phyloP scores from a whole-genome alignment of 2,113 vertebrate genomes.

The Centrocercus urophasianus region DNA sequence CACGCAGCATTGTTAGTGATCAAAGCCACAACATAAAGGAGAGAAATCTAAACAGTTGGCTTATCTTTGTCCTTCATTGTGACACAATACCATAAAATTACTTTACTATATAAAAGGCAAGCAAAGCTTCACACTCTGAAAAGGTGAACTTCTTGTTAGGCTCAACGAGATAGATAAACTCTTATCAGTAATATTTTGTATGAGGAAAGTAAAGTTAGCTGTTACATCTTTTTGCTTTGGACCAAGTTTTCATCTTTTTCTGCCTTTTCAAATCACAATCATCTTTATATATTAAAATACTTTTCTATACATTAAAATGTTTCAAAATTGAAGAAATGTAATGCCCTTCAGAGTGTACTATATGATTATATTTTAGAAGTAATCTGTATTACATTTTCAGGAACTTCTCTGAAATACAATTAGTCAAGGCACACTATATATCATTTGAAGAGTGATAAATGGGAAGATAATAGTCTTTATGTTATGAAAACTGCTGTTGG shows the following conservation, averaged over 20 bases:
- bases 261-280: neutral
- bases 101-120: slow-evolving; percentile 71
- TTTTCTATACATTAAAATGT: no score
- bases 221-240: neutral
- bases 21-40: slow-evolving; percentile 87
- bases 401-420: neutral
- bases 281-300: neutral
- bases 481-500: neutral
- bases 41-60: slow-evolving; percentile 85
- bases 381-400: neutral
- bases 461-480: neutral
- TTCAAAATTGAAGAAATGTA: neutral
- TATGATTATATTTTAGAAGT: neutral
- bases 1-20: slow-evolving; percentile 87
- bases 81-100: slow-evolving; percentile 81
- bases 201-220: slow-evolving; percentile 12
- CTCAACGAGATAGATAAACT: slow-evolving; percentile 46
- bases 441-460: neutral
- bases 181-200: slow-evolving; percentile 17
- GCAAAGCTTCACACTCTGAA: slow-evolving; percentile 53
- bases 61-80: slow-evolving; percentile 84
- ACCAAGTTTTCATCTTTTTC: slow-evolving; percentile 31
- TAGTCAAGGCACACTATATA: neutral
- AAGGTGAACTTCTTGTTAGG: slow-evolving; percentile 60
- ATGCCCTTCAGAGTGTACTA: neutral